phyloP scores from a whole-genome alignment of 2,797 vertebrate species.

The Mallotus villosus region DNA sequence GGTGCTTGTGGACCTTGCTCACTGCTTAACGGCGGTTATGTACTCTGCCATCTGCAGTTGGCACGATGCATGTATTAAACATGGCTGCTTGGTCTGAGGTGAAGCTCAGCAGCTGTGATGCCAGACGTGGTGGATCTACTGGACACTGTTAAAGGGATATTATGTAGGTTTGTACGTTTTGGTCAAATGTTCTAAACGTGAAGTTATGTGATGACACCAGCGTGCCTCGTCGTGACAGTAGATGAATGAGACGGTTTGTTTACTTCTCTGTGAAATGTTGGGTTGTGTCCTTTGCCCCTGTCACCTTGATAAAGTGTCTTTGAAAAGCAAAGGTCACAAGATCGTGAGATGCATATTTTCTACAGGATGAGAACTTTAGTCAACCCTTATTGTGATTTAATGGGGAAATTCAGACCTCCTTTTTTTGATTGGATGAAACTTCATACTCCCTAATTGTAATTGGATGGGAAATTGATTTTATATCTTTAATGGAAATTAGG shows the following conservation, averaged over 20 bases:
- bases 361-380: background rate
- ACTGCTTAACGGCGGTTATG: slow-evolving; percentile 12
- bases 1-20: background rate
- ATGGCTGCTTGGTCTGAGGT: background rate
- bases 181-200: background rate
- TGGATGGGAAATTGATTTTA: background rate
- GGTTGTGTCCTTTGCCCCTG: slow-evolving; percentile 1
- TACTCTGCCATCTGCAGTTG: too few species aligned
- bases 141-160: slow-evolving; percentile 2
- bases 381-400: background rate
- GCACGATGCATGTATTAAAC: too few species aligned
- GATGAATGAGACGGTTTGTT: too few species aligned
- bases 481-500: too few species aligned
- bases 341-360: slow-evolving; percentile 5
- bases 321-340: too few species aligned
- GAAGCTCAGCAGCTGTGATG: slow-evolving; percentile 4
- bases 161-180: slow-evolving; percentile 2
- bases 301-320: background rate
- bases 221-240: slow-evolving; percentile 50
- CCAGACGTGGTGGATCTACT: background rate
- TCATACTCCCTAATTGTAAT: too few species aligned
- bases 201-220: slow-evolving; percentile 41
- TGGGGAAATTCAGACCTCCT: too few species aligned
- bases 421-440: too few species aligned
- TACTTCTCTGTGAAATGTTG: slow-evolving; percentile 11